A percentile compares a stretch with the other conserved stretches of the same genome.
Conservation (phyloP, 2,113 vertebrate species). For the Entosphenus tridentatus region DNA sequence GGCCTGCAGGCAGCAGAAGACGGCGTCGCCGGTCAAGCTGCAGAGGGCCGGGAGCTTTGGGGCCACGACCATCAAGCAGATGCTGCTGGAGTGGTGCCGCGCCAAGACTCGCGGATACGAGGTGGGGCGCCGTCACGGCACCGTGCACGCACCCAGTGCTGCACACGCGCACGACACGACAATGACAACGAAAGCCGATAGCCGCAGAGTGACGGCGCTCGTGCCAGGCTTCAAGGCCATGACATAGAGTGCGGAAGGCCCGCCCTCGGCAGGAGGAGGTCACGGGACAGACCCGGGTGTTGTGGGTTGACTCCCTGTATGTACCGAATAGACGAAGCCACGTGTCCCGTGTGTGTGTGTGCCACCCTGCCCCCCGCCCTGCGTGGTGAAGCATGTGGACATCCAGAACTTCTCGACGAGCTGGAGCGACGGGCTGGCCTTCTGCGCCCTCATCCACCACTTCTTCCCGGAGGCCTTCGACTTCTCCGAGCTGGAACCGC, state of each 20-base stretch:
- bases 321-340: no score
- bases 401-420: slow-evolving; percentile 98
- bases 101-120: slow-evolving; percentile 83
- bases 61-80: slow-evolving; percentile 91
- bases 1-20: slow-evolving; percentile 29
- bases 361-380: no score
- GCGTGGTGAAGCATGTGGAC: slow-evolving; percentile 40
- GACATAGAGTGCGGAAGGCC: no score
- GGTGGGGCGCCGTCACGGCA: slow-evolving; percentile 18
- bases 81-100: slow-evolving; percentile 93
- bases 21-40: slow-evolving; percentile 30
- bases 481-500: slow-evolving; percentile 54
- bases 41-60: slow-evolving; percentile 76
- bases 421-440: slow-evolving; percentile 93
- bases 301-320: no score
- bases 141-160: no score
- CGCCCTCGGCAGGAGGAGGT: no score
- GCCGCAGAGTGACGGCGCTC: no score
- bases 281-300: no score
- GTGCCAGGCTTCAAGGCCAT: no score
- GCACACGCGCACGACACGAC: no score
- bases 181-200: no score
- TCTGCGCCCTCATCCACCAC: slow-evolving; percentile 84
- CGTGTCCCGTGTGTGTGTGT: no score
- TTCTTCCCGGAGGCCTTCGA: slow-evolving; percentile 93